A percentile compares a stretch with the other conserved stretches of the same genome.
phyloP scores from a whole-genome alignment of 2,888 invertebrate species.

The Bombylius major region DNA sequence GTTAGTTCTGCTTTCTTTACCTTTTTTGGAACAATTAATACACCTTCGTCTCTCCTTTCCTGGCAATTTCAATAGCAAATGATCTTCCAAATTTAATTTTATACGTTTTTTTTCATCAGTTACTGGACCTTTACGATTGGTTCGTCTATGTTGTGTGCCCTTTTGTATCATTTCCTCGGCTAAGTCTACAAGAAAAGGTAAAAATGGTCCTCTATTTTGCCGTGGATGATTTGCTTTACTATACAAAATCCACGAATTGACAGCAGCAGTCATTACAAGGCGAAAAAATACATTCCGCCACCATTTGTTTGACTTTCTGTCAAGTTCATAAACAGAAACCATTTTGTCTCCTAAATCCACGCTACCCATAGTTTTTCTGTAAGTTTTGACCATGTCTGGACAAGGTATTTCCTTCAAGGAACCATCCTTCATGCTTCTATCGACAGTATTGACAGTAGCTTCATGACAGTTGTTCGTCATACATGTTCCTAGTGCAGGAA shows the following conservation, averaged over 20 bases:
- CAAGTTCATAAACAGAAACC: constrained; percentile 8
- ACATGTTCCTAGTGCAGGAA: not conserved
- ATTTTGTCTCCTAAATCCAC: constrained; percentile 6
- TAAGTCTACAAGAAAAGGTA: constrained; percentile 5
- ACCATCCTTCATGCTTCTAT: not conserved
- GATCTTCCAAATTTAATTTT: not conserved
- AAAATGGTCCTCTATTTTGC: constrained; percentile 10
- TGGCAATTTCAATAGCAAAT: too few species aligned
- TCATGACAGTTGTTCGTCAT: not conserved
- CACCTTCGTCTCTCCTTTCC: not conserved
- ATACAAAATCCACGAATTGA: constrained; percentile 9
- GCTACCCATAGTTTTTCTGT: constrained; percentile 1
- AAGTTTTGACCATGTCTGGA: constrained; percentile 1
- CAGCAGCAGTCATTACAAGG: constrained; percentile 9
- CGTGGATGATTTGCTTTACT: not conserved
- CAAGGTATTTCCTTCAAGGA: not conserved
- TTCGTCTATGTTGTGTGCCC: not conserved
- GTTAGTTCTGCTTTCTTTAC: not conserved
- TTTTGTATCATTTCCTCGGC: constrained; percentile 2
- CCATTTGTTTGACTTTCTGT: constrained; percentile 12
- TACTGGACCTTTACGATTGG: not conserved
- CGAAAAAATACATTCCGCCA: constrained; percentile 12
- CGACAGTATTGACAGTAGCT: not conserved
- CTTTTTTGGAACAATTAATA: not conserved
- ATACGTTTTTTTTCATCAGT: not conserved